phyloP scores from a whole-genome alignment of 2,797 vertebrate genomes.

The Acipenser transmontanus region DNA sequence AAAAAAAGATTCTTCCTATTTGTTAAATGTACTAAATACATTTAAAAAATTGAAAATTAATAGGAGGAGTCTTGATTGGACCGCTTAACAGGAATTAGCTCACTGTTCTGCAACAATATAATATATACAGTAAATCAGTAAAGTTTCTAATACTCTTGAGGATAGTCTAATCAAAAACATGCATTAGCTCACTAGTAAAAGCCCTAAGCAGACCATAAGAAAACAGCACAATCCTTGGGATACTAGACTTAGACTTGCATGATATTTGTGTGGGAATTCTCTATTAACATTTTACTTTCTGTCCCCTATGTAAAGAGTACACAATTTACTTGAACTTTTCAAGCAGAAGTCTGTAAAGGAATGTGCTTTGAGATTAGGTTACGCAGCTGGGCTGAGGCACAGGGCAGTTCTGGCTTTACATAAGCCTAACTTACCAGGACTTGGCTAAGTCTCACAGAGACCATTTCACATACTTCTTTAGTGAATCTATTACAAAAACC shows the following conservation, averaged over 20 bases:
- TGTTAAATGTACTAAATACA: too few species aligned
- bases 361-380: background rate
- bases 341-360: background rate
- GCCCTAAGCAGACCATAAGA: too few species aligned
- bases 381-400: background rate
- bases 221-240: background rate
- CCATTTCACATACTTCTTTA: background rate
- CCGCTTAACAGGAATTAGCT: too few species aligned
- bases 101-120: too few species aligned
- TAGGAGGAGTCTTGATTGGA: too few species aligned
- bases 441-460: background rate
- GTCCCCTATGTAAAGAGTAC: constrained; percentile 1
- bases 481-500: background rate
- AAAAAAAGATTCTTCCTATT: too few species aligned
- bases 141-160: background rate
- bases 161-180: background rate
- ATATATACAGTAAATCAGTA: too few species aligned
- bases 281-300: background rate
- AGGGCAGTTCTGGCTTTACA: background rate
- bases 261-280: constrained; percentile 7
- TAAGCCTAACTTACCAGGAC: background rate
- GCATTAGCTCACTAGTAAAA: background rate
- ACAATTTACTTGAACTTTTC: background rate
- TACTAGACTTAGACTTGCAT: background rate
- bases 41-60: too few species aligned